Conservation (phyloP, 2,113 vertebrate species). For the Asarcornis scutulata region DNA sequence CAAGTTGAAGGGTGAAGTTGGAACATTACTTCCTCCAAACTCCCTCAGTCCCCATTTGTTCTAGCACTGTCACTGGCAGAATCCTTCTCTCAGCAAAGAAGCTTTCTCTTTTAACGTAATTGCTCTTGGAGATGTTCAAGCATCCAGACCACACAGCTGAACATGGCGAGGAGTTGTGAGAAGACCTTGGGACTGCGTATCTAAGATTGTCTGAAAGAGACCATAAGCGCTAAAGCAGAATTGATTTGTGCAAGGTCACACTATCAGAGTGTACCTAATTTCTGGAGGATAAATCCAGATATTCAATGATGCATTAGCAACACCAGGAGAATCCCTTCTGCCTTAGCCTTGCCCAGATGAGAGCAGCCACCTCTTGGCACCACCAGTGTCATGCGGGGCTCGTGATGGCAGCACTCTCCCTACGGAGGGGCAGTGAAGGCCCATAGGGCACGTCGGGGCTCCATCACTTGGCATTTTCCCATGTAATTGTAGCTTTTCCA, state of each 20-base stretch:
- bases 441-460: background rate
- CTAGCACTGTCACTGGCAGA: background rate
- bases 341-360: background rate
- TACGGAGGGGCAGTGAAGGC: background rate
- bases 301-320: background rate
- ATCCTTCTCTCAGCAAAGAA: background rate
- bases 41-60: background rate
- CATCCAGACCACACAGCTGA: background rate
- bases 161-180: background rate
- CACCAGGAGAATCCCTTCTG: background rate
- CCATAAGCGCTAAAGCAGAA: background rate
- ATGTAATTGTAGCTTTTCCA: background rate
- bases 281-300: background rate
- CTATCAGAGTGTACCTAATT: background rate
- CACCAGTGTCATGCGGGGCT: background rate
- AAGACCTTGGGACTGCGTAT: background rate
- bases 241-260: background rate
- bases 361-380: background rate
- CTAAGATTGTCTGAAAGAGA: background rate
- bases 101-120: background rate
- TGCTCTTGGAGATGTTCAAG: constrained; percentile 24
- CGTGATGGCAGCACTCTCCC: background rate
- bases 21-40: background rate
- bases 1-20: constrained; percentile 21
- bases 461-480: background rate